Evolutionary conservation across 2,113 vertebrate genomes (phyloP), one percentile per base, ranked within the genome.

Genomic region (Rhineura floridana): DNA sequence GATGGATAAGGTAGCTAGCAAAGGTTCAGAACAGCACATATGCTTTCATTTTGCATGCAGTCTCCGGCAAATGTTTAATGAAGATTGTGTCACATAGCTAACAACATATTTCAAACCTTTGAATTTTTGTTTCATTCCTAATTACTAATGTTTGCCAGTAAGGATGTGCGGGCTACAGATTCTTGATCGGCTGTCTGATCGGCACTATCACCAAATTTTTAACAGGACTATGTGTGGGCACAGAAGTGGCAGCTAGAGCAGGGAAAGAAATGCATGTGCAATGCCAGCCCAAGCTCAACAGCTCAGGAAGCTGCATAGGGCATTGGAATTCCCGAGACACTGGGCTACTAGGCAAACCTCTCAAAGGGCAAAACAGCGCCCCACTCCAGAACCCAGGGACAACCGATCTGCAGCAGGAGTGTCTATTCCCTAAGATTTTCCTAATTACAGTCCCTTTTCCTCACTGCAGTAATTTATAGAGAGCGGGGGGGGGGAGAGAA

Each of bases 101-200:
- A 84, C 92, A 85, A 95, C 62, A 80, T 80, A 73, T 91, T 94
- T 91, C 91, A 92, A 2, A 93, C 86, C 96, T 97, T 98, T 97
- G 97, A 98, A 98, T 98, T 95, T 77, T 12, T 88, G 93, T 97
- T 97, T 95, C 90, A 93, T 96, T 97, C 97, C 95, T 97, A 96
- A 96, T 95, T 97, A 93, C 93, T 88, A 96, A 83, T 91, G 85
- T 95, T 95, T 96, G 93, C 96, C 86, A 95, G 87, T 94, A 92
- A 95, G 88, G 59, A 94, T 93, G 94, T 89, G 91, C 91, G 90
- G 94, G 94, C 92, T 95, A 94, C 84, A 19, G 91, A 85, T 86
- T 90, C 94, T 93, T 85, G 88, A 69, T n/a, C n/a, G n/a, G n/a
- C n/a, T n/a, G n/a, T 48, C 33, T 28, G 39, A 33, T 63, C 13